Percentiles rank a stretch among this genome's conserved stretches.
phyloP scores from a whole-genome alignment of 2,888 invertebrate genomes.

The Opisthograptis luteolata region DNA sequence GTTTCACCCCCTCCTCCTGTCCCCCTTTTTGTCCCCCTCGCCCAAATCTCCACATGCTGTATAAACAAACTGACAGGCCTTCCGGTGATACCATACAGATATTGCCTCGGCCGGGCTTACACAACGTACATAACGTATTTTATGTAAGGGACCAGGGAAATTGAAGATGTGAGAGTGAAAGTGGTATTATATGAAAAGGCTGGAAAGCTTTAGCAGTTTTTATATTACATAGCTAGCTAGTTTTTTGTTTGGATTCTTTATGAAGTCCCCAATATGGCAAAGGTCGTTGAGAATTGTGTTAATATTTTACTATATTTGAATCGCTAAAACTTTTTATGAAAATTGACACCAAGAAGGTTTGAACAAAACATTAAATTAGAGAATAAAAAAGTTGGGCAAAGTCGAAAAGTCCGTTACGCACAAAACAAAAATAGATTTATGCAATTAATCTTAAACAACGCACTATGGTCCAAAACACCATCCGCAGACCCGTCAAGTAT shows the following conservation, averaged over 20 bases:
- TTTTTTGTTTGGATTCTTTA: neutral
- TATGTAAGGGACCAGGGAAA: slow-evolving; percentile 31
- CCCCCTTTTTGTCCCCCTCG: slow-evolving; percentile 35
- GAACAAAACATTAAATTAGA: no score
- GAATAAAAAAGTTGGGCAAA: no score
- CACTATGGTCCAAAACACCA: slow-evolving; percentile 35
- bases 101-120: slow-evolving; percentile 55
- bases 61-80: slow-evolving; percentile 61
- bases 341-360: no score
- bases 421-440: neutral
- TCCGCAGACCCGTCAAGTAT: slow-evolving; percentile 50
- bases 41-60: slow-evolving; percentile 54
- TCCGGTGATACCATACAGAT: slow-evolving; percentile 56
- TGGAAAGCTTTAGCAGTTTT: slow-evolving; percentile 10
- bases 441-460: slow-evolving; percentile 20
- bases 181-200: slow-evolving; percentile 19
- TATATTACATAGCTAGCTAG: slow-evolving; percentile 1
- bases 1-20: slow-evolving; percentile 7
- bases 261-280: no score
- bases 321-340: no score
- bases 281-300: no score
- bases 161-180: slow-evolving; percentile 24
- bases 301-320: no score
- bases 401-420: neutral
- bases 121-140: slow-evolving; percentile 32